phyloP scores from a whole-genome alignment of 37 sponge, comb jelly and placozoan genomes.

The Dysidea cf. avara region DNA sequence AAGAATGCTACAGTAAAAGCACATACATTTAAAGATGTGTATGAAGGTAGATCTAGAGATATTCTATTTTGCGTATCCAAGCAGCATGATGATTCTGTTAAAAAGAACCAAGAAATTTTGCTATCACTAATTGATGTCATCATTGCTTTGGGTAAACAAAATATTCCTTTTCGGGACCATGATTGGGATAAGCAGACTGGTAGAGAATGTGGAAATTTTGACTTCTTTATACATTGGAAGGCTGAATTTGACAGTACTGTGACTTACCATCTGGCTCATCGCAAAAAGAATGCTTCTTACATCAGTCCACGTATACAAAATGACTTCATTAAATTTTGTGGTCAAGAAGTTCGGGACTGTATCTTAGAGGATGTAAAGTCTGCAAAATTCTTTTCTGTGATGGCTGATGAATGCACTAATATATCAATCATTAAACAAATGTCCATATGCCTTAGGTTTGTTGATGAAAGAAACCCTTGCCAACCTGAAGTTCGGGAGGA shows the following conservation, averaged over 20 bases:
- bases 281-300: slow-evolving; percentile 28
- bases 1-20: too few species aligned
- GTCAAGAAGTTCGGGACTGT: slow-evolving; percentile 6
- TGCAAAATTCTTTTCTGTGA: slow-evolving; percentile 28
- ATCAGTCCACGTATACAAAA: slow-evolving; percentile 43
- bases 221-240: slow-evolving; percentile 40
- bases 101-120: too few species aligned
- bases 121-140: slow-evolving; percentile 21
- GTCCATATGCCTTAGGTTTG: slow-evolving; percentile 2
- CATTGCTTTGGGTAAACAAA: slow-evolving; percentile 27
- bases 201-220: slow-evolving; percentile 45
- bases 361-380: slow-evolving; percentile 4
- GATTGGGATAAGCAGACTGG: slow-evolving; percentile 23
- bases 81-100: too few species aligned
- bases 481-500: neutral
- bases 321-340: slow-evolving; percentile 41
- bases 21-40: too few species aligned
- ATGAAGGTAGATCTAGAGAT: too few species aligned
- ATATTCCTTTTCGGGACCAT: slow-evolving; percentile 28
- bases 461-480: neutral
- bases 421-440: neutral
- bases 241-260: slow-evolving; percentile 24
- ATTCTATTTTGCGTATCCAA: too few species aligned
- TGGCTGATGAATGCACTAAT: slow-evolving; percentile 37
- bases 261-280: slow-evolving; percentile 29